A percentile compares a stretch with the other conserved stretches of the same genome.
These are phyloP conservation scores for Eilema griseolum DNA, from an alignment of 2,888 invertebrate genomes.

Conservation along the genomic window DNA sequence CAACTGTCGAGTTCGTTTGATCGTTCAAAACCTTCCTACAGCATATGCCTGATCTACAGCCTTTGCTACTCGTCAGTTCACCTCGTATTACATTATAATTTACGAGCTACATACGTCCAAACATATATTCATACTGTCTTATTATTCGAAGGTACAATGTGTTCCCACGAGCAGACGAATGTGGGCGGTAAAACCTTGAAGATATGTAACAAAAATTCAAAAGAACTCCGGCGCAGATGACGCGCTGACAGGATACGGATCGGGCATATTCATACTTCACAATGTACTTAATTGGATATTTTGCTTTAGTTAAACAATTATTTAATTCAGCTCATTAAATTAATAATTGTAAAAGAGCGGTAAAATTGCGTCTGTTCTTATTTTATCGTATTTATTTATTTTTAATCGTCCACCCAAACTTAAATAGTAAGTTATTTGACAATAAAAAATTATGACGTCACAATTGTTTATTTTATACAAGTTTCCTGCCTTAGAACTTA, in stretches of 20 bases:
- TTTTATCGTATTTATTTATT: too few species aligned
- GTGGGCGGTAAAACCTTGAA: constrained; percentile 54
- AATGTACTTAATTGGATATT: not conserved
- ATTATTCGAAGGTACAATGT: constrained; percentile 31
- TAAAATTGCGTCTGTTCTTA: too few species aligned
- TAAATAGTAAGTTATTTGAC: too few species aligned
- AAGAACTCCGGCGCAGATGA: constrained; percentile 33
- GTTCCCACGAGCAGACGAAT: constrained; percentile 55
- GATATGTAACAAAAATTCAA: constrained; percentile 48
- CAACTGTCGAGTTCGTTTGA: too few species aligned
- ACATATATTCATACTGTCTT: not conserved
- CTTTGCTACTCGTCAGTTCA: constrained; percentile 45
- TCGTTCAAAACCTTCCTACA: too few species aligned
- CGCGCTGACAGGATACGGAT: constrained; percentile 38
- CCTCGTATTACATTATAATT: constrained; percentile 33
- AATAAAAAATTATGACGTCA: too few species aligned
- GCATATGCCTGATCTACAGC: constrained; percentile 16
- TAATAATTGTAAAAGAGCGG: too few species aligned
- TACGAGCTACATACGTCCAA: constrained; percentile 12
- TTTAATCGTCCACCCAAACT: too few species aligned
- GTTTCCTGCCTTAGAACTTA: too few species aligned
- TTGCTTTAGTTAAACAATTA: too few species aligned
- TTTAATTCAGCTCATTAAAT: too few species aligned
- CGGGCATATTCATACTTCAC: constrained; percentile 28
- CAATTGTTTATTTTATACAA: too few species aligned